A percentile compares a stretch with the other conserved stretches of the same genome.
These are phyloP conservation scores for Scalopus aquaticus DNA, from an alignment of 2,113 vertebrate genomes.

Conservation along the genomic window DNA sequence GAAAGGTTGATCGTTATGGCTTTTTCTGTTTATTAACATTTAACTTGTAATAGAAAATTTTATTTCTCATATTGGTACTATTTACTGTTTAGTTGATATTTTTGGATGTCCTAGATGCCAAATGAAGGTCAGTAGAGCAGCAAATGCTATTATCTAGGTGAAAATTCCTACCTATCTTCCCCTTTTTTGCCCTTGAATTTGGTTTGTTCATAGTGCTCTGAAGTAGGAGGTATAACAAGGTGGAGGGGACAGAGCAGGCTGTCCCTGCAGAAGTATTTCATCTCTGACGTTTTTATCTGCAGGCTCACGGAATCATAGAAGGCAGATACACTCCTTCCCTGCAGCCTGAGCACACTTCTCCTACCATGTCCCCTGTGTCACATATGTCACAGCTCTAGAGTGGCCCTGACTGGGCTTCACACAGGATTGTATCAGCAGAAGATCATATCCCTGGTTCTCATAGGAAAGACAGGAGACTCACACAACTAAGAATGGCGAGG, in stretches of 20 bases:
- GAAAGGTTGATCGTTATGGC: not conserved
- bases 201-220: not conserved
- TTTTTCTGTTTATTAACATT: slow-evolving; percentile 31
- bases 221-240: not conserved
- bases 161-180: not conserved
- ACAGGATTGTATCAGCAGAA: not conserved
- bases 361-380: not conserved
- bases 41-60: not conserved
- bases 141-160: not conserved
- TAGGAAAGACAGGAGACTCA: not conserved
- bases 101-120: not conserved
- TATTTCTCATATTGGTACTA: not conserved
- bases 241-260: not conserved
- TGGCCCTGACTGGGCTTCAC: not conserved
- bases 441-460: not conserved
- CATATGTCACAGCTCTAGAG: not conserved
- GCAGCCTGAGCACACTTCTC: not conserved
- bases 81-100: not conserved
- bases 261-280: not conserved
- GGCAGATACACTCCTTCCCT: not conserved
- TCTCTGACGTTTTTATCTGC: not conserved
- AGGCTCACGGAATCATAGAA: not conserved
- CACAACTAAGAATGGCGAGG: not conserved
- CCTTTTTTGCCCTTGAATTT: not conserved
- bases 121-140: not conserved